A percentile compares a stretch with the other conserved stretches of the same genome.
phyloP scores from a whole-genome alignment of 2,888 invertebrate genomes.

The Ganaspis brasiliensis region DNA sequence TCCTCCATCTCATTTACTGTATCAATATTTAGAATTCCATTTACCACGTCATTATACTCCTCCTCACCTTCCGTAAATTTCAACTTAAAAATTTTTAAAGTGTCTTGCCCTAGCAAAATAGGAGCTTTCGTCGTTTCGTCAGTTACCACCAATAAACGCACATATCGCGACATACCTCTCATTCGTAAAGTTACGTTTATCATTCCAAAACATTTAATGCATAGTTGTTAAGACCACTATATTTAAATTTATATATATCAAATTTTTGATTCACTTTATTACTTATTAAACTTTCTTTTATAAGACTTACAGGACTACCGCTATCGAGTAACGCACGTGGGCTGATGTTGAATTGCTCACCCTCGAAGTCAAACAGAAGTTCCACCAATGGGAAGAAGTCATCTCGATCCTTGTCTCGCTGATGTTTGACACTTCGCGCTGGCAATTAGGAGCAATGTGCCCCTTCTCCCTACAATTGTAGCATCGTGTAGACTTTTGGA shows the following conservation, averaged over 20 bases:
- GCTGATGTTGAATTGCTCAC: not conserved
- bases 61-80: not conserved
- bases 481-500: not conserved
- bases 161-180: conserved; percentile 42
- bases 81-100: conserved; percentile 28
- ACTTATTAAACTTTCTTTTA: conserved; percentile 22
- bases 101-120: conserved; percentile 47
- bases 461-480: conserved; percentile 30
- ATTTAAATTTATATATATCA: conserved; percentile 10
- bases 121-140: conserved; percentile 49
- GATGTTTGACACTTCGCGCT: too few relatives aligned
- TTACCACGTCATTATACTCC: conserved; percentile 46
- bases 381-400: not conserved
- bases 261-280: not conserved
- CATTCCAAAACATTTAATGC: conserved; percentile 47
- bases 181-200: conserved; percentile 44
- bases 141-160: conserved; percentile 46
- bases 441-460: not conserved
- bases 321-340: conserved; percentile 18
- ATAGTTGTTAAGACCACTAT: conserved; percentile 56
- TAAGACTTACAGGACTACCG: conserved; percentile 35
- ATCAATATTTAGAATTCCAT: conserved; percentile 44
- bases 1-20: conserved; percentile 5
- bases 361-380: not conserved
- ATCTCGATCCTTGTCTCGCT: not conserved